A percentile compares a stretch with the other conserved stretches of the same genome.
phyloP scores from a whole-genome alignment of 1,140 invertebrate genomes.

The Drosophila subobscura region DNA sequence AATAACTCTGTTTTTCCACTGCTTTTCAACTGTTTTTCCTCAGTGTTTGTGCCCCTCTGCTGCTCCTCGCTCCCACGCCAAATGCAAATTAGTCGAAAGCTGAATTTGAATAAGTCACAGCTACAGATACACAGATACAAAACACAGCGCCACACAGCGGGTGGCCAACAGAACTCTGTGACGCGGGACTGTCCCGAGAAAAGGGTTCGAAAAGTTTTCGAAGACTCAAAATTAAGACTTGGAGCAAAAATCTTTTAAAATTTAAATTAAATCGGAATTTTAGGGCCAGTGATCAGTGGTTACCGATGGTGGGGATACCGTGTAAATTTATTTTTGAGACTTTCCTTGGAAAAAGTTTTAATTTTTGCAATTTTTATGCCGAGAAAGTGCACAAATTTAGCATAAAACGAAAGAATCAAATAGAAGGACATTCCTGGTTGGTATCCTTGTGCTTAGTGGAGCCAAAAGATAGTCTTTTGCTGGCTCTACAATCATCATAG shows the following conservation, averaged over 20 bases:
- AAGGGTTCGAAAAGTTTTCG: conserved; percentile 27
- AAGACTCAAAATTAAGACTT: conserved; percentile 30
- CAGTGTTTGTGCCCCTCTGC: too few species aligned
- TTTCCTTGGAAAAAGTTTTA: too few species aligned
- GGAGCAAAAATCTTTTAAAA: conserved; percentile 51
- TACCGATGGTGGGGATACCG: too few species aligned
- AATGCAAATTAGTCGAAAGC: conserved; percentile 77
- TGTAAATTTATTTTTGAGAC: too few species aligned
- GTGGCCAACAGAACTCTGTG: conserved; percentile 11
- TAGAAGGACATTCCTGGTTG: background rate
- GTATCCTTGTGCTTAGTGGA: too few species aligned
- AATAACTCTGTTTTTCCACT: conserved; percentile 65
- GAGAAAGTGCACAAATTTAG: background rate
- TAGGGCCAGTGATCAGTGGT: too few species aligned
- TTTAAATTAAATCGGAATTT: conserved; percentile 38
- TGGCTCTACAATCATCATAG: too few species aligned
- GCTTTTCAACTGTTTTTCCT: conserved; percentile 2
- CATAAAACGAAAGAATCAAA: background rate
- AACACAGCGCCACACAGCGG: conserved; percentile 60
- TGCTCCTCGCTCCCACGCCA: conserved; percentile 50
- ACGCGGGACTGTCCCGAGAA: conserved; percentile 55
- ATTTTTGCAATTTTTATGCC: background rate
- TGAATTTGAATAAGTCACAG: conserved; percentile 66
- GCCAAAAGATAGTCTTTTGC: too few species aligned
- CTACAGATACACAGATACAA: conserved; percentile 46